These are phyloP conservation scores for Geothlypis trichas DNA, from an alignment of 2,113 vertebrate genomes.

Conservation along the genomic window DNA sequence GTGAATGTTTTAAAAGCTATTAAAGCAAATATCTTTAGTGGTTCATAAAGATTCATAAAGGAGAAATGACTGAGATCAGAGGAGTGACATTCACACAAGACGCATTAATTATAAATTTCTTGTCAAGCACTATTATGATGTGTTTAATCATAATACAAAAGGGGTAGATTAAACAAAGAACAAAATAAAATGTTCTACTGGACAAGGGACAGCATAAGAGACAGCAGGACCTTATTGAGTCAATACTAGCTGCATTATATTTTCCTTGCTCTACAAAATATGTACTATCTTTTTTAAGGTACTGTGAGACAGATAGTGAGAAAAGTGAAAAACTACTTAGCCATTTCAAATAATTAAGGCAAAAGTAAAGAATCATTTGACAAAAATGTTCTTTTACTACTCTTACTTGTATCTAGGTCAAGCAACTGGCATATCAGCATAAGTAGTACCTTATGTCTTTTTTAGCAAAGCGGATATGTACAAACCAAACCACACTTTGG, in stretches of 20 bases:
- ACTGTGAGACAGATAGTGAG: neutral
- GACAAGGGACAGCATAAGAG: neutral
- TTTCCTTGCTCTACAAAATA: neutral
- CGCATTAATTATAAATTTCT: constrained; percentile 58
- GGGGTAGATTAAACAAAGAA: neutral
- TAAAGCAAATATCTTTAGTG: neutral
- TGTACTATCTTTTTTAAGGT: neutral
- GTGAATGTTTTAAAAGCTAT: neutral
- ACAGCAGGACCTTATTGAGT: neutral
- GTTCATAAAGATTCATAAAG: neutral
- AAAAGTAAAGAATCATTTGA: neutral
- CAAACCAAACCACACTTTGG: neutral
- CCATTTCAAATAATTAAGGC: neutral
- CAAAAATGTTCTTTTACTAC: neutral
- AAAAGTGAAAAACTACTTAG: neutral
- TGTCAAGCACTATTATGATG: constrained; percentile 35
- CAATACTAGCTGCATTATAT: neutral
- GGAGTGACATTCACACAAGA: neutral
- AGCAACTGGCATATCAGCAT: neutral
- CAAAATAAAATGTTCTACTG: neutral
- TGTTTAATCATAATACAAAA: constrained; percentile 6
- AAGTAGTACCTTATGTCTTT: neutral
- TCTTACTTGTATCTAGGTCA: neutral
- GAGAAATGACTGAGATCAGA: neutral
- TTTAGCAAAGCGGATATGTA: neutral